phyloP scores from a whole-genome alignment of 2,888 invertebrate species.

The Syritta pipiens region DNA sequence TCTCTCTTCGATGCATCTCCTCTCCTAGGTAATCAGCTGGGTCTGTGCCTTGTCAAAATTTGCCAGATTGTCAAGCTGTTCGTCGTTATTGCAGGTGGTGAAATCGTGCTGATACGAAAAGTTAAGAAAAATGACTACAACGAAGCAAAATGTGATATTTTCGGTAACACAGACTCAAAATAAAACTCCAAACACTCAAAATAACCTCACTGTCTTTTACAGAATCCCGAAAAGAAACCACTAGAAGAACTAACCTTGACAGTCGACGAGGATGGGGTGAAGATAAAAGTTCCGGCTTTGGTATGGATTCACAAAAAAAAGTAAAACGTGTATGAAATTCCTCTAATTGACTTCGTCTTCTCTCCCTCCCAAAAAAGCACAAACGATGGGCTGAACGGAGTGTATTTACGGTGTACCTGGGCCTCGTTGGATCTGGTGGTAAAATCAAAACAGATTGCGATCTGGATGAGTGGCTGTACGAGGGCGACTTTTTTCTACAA shows the following conservation, averaged over 20 bases:
- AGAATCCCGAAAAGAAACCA: conserved; percentile 83
- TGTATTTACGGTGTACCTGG: conserved; percentile 72
- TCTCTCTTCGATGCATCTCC: no score
- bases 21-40: conserved; percentile 48
- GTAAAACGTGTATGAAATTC: neutral
- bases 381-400: conserved; percentile 72
- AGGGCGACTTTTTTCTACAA: conserved; percentile 82
- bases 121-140: conserved; percentile 19
- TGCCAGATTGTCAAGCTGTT: neutral
- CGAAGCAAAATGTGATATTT: conserved; percentile 25
- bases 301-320: conserved; percentile 78
- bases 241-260: conserved; percentile 80
- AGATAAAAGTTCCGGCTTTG: conserved; percentile 83
- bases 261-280: conserved; percentile 81
- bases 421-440: conserved; percentile 77
- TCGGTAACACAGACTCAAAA: conserved; percentile 13
- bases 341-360: neutral
- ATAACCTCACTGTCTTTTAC: conserved; percentile 15
- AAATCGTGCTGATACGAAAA: conserved; percentile 3
- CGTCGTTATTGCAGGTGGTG: conserved; percentile 8
- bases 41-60: neutral
- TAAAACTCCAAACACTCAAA: neutral
- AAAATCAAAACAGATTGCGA: conserved; percentile 81
- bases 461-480: conserved; percentile 85
- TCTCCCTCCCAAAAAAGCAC: no score